Evolutionary conservation across 2,113 vertebrate genomes (phyloP).

Genomic region (Vimba vimba): DNA sequence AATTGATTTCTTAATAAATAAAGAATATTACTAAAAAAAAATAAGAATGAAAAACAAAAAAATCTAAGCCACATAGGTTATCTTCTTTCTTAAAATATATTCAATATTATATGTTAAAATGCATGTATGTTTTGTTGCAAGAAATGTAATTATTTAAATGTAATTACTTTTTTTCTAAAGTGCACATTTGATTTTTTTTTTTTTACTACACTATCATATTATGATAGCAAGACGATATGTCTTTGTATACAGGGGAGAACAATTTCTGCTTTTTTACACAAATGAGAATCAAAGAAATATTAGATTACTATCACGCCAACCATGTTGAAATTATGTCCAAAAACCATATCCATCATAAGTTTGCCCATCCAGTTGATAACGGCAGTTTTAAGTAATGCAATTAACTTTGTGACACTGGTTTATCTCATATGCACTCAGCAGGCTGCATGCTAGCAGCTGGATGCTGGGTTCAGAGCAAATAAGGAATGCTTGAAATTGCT

Average conservation of each 20-base stretch:
- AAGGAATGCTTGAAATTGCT: conserved; percentile 29
- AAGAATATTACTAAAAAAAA: background rate
- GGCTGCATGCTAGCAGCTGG: background rate
- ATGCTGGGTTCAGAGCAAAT: conserved; percentile 1
- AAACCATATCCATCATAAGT: background rate
- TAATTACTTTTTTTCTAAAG: conserved; percentile 3
- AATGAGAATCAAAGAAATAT: background rate
- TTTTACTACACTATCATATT: too few species aligned
- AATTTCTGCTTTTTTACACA: background rate
- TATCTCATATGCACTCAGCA: conserved; percentile 5
- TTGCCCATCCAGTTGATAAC: background rate
- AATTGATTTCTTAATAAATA: background rate
- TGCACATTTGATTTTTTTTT: background rate
- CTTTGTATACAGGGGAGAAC: background rate
- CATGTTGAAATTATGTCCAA: background rate
- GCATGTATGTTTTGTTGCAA: too few species aligned
- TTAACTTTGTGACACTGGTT: conserved; percentile 40
- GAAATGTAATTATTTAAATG: background rate
- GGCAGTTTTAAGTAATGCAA: conserved; percentile 24
- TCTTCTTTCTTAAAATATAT: too few species aligned
- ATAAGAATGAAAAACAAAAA: background rate
- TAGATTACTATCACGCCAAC: background rate
- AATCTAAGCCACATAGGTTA: background rate
- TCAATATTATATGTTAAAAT: too few species aligned
- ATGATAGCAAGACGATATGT: background rate